phyloP scores from a whole-genome alignment of 2,888 invertebrate species.

The Stenotaenia linearis region DNA sequence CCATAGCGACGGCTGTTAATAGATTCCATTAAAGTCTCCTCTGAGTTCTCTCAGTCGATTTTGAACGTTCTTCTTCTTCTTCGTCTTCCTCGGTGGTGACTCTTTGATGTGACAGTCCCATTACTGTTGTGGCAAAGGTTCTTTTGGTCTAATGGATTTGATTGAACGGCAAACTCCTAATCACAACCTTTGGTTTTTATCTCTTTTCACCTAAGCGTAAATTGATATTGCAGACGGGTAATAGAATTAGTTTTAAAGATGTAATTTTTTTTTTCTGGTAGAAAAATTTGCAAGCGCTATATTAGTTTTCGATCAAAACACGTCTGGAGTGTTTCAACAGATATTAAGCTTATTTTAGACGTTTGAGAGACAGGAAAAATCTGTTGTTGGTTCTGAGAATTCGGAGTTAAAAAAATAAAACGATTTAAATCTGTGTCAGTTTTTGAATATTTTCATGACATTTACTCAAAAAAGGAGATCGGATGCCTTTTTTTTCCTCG shows the following conservation, averaged over 20 bases:
- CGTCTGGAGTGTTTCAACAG: no score
- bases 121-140: slow-evolving; percentile 21
- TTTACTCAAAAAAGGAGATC: no score
- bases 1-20: background rate
- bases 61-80: background rate
- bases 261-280: background rate
- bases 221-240: background rate
- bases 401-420: no score
- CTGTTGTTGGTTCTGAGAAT: no score
- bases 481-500: no score
- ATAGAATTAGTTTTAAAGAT: background rate
- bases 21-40: slow-evolving; percentile 24
- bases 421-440: no score
- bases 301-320: background rate
- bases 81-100: background rate
- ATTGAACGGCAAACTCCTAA: slow-evolving; percentile 14
- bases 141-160: slow-evolving; percentile 20
- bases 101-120: slow-evolving; percentile 24
- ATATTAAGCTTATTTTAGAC: no score
- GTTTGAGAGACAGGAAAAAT: no score
- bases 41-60: background rate
- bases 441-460: no score
- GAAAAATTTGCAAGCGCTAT: background rate
- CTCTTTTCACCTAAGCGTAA: background rate
- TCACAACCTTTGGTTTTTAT: slow-evolving; percentile 2